A percentile compares a stretch with the other conserved stretches of the same genome.
Evolutionary conservation across 2,797 vertebrate genomes (phyloP).

Genomic region (Scyliorhinus canicula): DNA sequence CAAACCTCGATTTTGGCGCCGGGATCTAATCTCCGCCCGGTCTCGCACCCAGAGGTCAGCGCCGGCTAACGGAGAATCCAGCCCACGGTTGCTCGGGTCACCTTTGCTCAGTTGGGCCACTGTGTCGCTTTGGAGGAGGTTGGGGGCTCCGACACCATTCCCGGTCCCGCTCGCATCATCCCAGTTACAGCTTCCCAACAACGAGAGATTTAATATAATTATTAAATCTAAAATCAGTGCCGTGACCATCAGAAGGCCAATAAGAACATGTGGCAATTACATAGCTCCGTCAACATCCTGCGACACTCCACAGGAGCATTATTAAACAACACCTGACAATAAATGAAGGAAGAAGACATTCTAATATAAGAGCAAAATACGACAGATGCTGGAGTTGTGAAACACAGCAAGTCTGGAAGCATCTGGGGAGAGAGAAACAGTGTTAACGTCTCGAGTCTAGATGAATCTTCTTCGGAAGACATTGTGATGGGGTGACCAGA

Average conservation of each 20-base stretch:
- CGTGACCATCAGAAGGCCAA: not conserved
- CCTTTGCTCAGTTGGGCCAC: not conserved
- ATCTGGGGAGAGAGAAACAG: too few relatives aligned
- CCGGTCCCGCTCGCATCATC: not conserved
- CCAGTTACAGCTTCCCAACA: not conserved
- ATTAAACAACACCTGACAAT: not conserved
- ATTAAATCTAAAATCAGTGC: not conserved
- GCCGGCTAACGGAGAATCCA: too few relatives aligned
- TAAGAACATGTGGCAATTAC: not conserved
- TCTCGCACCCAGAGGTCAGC: too few relatives aligned
- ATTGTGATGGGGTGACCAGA: not conserved
- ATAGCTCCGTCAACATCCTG: not conserved
- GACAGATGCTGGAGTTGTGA: too few relatives aligned
- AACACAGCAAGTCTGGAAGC: too few relatives aligned
- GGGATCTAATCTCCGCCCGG: too few relatives aligned
- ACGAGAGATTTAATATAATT: not conserved
- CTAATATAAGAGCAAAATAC: not conserved
- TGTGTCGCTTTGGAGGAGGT: not conserved
- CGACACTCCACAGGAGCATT: not conserved
- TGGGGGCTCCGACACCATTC: not conserved
- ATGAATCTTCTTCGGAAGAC: too few relatives aligned
- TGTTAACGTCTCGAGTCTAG: too few relatives aligned
- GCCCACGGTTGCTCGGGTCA: not conserved
- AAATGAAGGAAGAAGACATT: not conserved
- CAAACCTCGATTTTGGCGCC: too few relatives aligned